Conservation (phyloP, 2,113 vertebrate species). For the Coptodon bakossiorum region DNA sequence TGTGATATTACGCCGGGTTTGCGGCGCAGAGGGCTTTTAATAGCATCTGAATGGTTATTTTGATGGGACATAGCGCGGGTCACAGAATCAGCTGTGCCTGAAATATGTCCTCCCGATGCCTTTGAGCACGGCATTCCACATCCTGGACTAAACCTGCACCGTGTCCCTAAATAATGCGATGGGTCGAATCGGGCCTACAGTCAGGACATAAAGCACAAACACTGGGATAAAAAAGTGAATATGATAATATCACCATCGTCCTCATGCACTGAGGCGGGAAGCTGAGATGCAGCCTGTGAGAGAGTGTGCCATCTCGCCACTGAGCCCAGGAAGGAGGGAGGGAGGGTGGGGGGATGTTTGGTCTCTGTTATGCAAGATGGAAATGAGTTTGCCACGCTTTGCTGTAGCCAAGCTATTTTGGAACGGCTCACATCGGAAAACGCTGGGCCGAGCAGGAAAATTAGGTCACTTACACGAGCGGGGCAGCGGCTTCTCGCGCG, state of each 20-base stretch:
- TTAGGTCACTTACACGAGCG: constrained; percentile 71
- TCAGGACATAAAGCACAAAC: background rate
- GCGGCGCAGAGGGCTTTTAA: background rate
- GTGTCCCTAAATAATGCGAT: background rate
- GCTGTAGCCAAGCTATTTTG: constrained; percentile 71
- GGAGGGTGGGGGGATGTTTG: constrained; percentile 14
- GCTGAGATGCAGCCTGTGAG: constrained; percentile 36
- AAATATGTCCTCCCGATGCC: background rate
- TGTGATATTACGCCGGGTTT: constrained; percentile 5
- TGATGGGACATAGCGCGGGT: constrained; percentile 7
- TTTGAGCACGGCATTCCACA: background rate
- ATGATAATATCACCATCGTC: constrained; percentile 13
- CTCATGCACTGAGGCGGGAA: constrained; percentile 15
- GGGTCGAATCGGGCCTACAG: background rate
- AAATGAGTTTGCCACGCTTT: constrained; percentile 70
- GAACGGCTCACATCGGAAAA: constrained; percentile 65
- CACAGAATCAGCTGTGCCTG: background rate
- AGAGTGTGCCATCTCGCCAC: constrained; percentile 43
- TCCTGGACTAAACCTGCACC: background rate
- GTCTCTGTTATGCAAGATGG: constrained; percentile 73
- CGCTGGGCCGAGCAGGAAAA: constrained; percentile 67
- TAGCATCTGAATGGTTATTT: constrained; percentile 1
- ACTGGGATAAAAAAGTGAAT: constrained; percentile 10
- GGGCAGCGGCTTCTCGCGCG: constrained; percentile 48
- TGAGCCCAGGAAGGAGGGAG: constrained; percentile 28